phyloP scores from a whole-genome alignment of 2,797 vertebrate genomes.

The Leptodon cayanensis region DNA sequence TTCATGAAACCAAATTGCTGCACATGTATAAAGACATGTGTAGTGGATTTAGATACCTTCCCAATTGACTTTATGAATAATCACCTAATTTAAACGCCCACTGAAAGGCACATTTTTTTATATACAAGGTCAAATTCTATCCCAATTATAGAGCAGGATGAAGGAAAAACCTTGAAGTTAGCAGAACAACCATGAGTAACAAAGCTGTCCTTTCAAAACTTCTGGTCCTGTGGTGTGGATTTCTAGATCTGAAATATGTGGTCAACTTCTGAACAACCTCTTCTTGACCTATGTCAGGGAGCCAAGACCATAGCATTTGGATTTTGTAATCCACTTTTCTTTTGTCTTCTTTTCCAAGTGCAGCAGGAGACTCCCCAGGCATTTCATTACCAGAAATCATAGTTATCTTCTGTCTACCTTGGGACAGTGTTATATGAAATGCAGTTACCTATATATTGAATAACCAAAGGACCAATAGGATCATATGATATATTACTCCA shows the following conservation, averaged over 20 bases:
- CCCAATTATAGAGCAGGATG: not conserved
- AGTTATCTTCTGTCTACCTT: conserved; percentile 33
- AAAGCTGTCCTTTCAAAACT: not conserved
- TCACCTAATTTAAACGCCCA: not conserved
- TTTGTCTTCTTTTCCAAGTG: conserved; percentile 41
- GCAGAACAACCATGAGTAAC: not conserved
- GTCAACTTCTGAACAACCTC: not conserved
- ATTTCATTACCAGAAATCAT: conserved; percentile 62
- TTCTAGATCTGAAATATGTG: not conserved
- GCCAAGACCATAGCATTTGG: conserved; percentile 1
- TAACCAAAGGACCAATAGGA: not conserved
- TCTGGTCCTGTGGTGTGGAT: not conserved
- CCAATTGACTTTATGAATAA: not conserved
- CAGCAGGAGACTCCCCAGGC: not conserved
- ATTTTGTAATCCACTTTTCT: conserved; percentile 42
- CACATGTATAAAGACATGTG: rapidly evolving
- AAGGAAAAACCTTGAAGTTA: not conserved
- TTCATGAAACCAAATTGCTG: not conserved
- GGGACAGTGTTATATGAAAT: conserved; percentile 15
- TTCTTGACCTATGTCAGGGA: not conserved
- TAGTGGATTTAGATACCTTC: not conserved
- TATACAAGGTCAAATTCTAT: not conserved
- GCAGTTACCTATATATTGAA: conserved; percentile 19
- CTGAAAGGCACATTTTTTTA: not conserved
- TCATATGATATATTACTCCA: conserved; percentile 16